Percentiles rank a stretch among this genome's conserved stretches.
Conservation (phyloP, 2,888 invertebrate species). For the Drosophila atripex region DNA sequence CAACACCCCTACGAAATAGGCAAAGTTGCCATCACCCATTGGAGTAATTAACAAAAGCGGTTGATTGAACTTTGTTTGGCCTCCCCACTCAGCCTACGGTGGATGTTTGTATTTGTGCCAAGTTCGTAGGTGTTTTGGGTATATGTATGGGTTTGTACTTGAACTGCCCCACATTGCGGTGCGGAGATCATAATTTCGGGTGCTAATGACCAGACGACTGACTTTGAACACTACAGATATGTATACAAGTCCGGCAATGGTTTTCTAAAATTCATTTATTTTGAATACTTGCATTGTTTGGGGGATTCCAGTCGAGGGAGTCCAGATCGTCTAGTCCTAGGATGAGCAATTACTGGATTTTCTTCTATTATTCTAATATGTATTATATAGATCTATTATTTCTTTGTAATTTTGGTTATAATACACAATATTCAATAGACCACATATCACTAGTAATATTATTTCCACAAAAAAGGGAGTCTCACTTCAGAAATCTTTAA, state of each 20-base stretch:
- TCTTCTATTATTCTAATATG: too few relatives aligned
- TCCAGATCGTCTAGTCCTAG: too few relatives aligned
- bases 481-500: too few relatives aligned
- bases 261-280: conserved; percentile 17
- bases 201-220: conserved; percentile 52
- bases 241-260: conserved; percentile 27
- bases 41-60: conserved; percentile 53
- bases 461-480: too few relatives aligned
- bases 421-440: too few relatives aligned
- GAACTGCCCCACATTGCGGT: conserved; percentile 57
- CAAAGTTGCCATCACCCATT: conserved; percentile 29
- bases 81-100: conserved; percentile 44
- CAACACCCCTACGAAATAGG: conserved; percentile 2
- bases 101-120: conserved; percentile 17
- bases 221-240: conserved; percentile 23
- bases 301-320: conserved; percentile 9
- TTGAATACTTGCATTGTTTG: neutral
- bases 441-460: too few relatives aligned
- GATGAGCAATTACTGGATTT: too few relatives aligned
- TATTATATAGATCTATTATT: too few relatives aligned
- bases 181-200: conserved; percentile 46
- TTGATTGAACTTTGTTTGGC: conserved; percentile 57
- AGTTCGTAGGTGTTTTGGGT: neutral
- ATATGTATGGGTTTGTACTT: conserved; percentile 20
- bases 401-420: too few relatives aligned